A percentile compares a stretch with the other conserved stretches of the same genome.
phyloP scores from a whole-genome alignment of 2,113 vertebrate species.

The Phainopepla nitens region DNA sequence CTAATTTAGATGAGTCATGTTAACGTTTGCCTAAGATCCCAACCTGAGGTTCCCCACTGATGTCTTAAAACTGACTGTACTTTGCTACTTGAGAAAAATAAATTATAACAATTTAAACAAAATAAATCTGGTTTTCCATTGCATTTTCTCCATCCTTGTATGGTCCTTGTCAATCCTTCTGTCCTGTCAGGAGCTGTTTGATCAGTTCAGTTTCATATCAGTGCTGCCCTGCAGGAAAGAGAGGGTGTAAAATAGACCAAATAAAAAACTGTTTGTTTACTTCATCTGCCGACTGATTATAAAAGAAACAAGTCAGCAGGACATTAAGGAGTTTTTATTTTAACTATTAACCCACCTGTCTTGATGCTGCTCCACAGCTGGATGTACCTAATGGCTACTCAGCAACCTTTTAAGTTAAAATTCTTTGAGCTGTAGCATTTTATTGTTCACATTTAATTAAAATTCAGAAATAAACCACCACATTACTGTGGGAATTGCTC shows the following conservation, averaged over 20 bases:
- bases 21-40: not conserved
- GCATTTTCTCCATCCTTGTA: not conserved
- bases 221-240: not conserved
- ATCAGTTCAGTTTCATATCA: not conserved
- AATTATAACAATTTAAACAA: not conserved
- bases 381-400: not conserved
- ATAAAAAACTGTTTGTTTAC: not conserved
- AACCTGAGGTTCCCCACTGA: not conserved
- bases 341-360: not conserved
- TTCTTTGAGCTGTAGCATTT: not conserved
- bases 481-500: not conserved
- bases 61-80: not conserved
- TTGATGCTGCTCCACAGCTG: not conserved
- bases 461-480: not conserved
- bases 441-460: not conserved
- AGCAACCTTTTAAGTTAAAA: not conserved
- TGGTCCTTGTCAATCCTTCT: not conserved
- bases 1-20: not conserved
- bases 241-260: rapidly evolving
- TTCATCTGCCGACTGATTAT: not conserved
- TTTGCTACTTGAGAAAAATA: conserved; percentile 3
- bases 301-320: not conserved
- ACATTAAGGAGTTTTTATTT: not conserved
- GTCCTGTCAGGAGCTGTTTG: not conserved
- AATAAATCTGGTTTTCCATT: not conserved